Evolutionary conservation across 2,113 vertebrate species (phyloP).

Genomic region (Ailuropoda melanoleuca): DNA sequence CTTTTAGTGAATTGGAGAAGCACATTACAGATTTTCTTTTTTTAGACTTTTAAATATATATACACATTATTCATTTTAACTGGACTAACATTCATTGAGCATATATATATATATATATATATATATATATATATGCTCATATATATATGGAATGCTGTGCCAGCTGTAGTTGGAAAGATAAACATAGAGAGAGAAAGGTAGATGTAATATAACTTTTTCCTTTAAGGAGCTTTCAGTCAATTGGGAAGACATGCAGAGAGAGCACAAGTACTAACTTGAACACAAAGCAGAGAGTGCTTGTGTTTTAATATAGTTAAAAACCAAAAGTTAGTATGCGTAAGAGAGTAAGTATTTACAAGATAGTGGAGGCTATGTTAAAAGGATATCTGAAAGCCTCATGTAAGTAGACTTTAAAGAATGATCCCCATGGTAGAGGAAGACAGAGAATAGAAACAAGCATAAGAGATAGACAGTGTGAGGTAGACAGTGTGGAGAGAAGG

Average conservation of each 20-base stretch:
- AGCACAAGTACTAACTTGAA: background rate
- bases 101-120: too few species aligned
- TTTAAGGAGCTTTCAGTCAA: background rate
- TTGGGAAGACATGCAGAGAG: background rate
- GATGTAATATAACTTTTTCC: background rate
- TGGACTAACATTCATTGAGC: background rate
- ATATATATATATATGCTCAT: too few species aligned
- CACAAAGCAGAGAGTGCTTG: background rate
- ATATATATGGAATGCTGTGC: background rate
- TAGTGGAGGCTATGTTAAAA: background rate
- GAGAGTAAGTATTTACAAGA: background rate
- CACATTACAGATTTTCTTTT: constrained; percentile 13
- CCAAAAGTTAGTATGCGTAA: background rate
- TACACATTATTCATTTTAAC: background rate
- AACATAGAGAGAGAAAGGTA: background rate
- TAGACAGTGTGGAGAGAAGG: background rate
- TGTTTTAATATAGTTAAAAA: background rate
- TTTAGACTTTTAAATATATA: background rate
- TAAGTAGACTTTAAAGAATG: background rate
- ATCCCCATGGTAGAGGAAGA: background rate
- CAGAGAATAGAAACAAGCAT: background rate
- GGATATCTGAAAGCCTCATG: background rate
- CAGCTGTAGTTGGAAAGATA: background rate
- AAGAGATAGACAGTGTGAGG: background rate
- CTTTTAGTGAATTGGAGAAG: background rate